Evolutionary conservation across 2,888 invertebrate species (phyloP).

Genomic region (Drosophila siamana): DNA sequence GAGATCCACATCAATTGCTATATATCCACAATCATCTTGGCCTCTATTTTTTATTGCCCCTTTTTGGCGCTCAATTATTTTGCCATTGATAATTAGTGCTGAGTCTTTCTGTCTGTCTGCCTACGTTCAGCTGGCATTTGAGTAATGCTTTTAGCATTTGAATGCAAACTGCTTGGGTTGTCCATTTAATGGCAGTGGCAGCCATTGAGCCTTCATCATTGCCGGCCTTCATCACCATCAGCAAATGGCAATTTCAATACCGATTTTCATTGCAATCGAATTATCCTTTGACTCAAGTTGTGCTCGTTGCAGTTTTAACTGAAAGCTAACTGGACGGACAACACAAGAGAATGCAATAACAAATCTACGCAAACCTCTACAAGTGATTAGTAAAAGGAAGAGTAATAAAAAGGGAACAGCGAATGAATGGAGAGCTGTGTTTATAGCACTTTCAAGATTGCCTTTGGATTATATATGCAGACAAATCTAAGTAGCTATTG

Average conservation of each 20-base stretch:
- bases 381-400: background rate
- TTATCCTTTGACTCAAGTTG: constrained; percentile 14
- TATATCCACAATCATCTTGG: constrained; percentile 12
- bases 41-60: constrained; percentile 30
- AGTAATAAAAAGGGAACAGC: background rate
- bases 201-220: constrained; percentile 33
- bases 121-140: constrained; percentile 6
- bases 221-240: too few relatives aligned
- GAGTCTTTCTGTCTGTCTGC: background rate
- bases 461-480: too few relatives aligned
- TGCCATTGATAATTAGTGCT: constrained; percentile 66
- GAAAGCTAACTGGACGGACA: background rate
- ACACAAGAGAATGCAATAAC: background rate
- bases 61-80: constrained; percentile 59
- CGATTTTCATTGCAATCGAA: constrained; percentile 48
- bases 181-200: constrained; percentile 24
- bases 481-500: too few relatives aligned
- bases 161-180: background rate
- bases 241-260: constrained; percentile 38
- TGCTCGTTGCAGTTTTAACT: background rate
- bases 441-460: too few relatives aligned
- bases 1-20: background rate
- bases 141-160: constrained; percentile 19
- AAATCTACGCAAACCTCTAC: background rate
- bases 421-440: too few relatives aligned